Conservation (phyloP, 2,888 invertebrate species). For the Torymus auratus region DNA sequence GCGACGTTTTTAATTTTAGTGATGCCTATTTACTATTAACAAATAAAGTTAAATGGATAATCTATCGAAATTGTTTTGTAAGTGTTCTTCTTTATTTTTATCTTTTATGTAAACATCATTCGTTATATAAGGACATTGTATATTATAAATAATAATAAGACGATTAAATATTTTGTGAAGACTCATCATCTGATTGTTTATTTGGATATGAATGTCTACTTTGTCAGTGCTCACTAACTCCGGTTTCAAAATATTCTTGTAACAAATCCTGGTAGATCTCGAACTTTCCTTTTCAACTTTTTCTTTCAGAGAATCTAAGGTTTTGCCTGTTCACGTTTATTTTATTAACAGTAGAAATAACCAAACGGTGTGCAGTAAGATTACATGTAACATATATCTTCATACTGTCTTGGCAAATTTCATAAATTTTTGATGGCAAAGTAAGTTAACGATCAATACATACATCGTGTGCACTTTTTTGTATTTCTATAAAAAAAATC, state of each 20-base stretch:
- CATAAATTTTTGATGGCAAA: background rate
- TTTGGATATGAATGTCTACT: slow-evolving; percentile 31
- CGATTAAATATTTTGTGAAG: slow-evolving; percentile 57
- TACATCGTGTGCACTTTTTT: slow-evolving; percentile 7
- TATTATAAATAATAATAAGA: slow-evolving; percentile 52
- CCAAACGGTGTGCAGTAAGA: background rate
- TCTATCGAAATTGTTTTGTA: slow-evolving; percentile 47
- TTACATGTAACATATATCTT: background rate
- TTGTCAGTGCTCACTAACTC: slow-evolving; percentile 11
- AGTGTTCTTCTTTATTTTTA: slow-evolving; percentile 52
- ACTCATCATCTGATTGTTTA: slow-evolving; percentile 51
- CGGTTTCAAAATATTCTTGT: background rate
- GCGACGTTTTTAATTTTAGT: slow-evolving; percentile 54
- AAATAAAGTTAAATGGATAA: slow-evolving; percentile 51
- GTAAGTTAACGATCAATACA: background rate
- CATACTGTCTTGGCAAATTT: background rate
- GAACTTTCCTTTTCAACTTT: background rate
- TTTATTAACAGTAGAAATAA: background rate
- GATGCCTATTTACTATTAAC: slow-evolving; percentile 52
- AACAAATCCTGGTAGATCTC: background rate
- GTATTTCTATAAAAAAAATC: slow-evolving; percentile 11
- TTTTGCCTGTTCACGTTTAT: too few relatives aligned
- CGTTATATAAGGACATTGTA: slow-evolving; percentile 40
- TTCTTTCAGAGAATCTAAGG: slow-evolving; percentile 1
- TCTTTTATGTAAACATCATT: slow-evolving; percentile 46